phyloP scores from a whole-genome alignment of 2,797 vertebrate genomes.

The Enteromius radiatus region DNA sequence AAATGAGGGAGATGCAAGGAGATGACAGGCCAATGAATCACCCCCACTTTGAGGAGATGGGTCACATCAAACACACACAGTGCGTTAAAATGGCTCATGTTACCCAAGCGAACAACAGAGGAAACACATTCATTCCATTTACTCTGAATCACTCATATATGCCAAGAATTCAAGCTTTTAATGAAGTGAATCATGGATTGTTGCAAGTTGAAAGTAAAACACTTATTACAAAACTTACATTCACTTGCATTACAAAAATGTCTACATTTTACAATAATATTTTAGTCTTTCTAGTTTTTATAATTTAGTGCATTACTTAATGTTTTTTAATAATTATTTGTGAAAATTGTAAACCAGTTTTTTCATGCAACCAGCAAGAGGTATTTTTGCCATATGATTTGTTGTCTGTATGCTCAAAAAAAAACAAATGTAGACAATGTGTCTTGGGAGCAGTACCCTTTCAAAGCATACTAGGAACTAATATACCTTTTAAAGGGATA shows the following conservation, averaged over 20 bases:
- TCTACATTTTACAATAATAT: not conserved
- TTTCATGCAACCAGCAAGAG: not conserved
- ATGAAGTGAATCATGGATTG: not conserved
- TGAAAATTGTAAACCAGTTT: not conserved
- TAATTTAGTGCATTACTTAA: not conserved
- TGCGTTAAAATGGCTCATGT: slow-evolving; percentile 25
- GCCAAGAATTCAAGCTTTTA: slow-evolving; percentile 23
- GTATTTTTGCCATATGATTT: not conserved
- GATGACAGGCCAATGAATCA: slow-evolving; percentile 71
- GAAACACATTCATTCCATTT: slow-evolving; percentile 1
- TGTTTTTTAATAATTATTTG: not conserved
- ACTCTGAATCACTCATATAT: slow-evolving; percentile 7
- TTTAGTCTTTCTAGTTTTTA: not conserved
- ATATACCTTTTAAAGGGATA: not conserved
- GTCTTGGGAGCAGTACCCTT: not conserved
- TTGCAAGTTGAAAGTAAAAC: not conserved
- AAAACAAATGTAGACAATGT: too few relatives aligned
- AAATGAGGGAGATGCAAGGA: slow-evolving; percentile 64
- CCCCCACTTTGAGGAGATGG: slow-evolving; percentile 39
- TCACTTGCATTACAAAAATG: not conserved
- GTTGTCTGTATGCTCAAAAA: too few relatives aligned
- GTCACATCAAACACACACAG: slow-evolving; percentile 42
- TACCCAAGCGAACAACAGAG: slow-evolving; percentile 17
- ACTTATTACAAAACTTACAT: too few relatives aligned
- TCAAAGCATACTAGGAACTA: not conserved